Percentiles rank a stretch among this genome's conserved stretches.
These are phyloP conservation scores for Peromyscus aztecus DNA, from an alignment of 2,797 vertebrate genomes.

Conservation along the genomic window DNA sequence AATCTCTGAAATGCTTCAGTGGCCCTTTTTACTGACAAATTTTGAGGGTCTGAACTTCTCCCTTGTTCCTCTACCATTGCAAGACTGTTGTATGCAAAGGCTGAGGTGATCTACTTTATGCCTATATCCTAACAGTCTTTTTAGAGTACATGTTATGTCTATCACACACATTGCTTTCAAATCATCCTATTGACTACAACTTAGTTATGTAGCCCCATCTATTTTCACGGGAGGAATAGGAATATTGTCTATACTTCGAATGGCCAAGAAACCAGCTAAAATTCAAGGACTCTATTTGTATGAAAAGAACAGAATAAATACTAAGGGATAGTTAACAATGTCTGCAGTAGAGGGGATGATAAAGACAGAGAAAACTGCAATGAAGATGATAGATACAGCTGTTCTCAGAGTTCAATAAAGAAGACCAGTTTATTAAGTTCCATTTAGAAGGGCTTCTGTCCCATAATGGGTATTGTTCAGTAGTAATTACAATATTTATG, in stretches of 20 bases:
- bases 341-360: not conserved
- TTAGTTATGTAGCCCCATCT: not conserved
- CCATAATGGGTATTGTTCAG: not conserved
- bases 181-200: not conserved
- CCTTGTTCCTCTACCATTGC: not conserved
- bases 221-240: not conserved
- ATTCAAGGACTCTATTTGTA: not conserved
- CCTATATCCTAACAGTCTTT: not conserved
- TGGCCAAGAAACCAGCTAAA: not conserved
- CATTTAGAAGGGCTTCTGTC: not conserved
- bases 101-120: not conserved
- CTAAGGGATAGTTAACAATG: not conserved
- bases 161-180: not conserved
- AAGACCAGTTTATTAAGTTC: conserved; percentile 38
- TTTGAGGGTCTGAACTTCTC: not conserved
- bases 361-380: not conserved
- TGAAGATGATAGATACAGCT: not conserved
- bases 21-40: not conserved
- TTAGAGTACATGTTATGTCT: not conserved
- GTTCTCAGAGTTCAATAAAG: not conserved
- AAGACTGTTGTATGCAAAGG: not conserved
- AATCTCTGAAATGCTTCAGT: not conserved
- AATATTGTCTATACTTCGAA: not conserved
- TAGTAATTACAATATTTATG: not conserved
- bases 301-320: not conserved